Conservation (phyloP, 2,888 invertebrate genomes). For the Eretmocerus hayati region DNA sequence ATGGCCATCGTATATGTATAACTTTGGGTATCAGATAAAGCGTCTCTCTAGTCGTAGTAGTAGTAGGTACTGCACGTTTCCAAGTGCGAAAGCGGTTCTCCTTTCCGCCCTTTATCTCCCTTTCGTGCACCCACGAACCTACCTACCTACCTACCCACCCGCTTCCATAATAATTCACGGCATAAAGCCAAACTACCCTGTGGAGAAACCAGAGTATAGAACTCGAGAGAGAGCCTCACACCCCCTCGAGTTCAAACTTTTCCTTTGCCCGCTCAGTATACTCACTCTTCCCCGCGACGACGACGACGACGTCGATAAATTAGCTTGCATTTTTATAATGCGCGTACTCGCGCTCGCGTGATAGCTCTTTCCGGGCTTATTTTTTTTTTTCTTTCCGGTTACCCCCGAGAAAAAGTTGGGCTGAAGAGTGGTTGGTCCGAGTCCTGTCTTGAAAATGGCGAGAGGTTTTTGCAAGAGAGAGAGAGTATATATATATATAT, state of each 20-base stretch:
- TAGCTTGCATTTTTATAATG: constrained; percentile 34
- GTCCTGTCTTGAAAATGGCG: constrained; percentile 18
- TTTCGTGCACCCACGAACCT: constrained; percentile 23
- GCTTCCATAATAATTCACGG: constrained; percentile 41
- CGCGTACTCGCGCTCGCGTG: constrained; percentile 12
- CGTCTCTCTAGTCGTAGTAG: constrained; percentile 8
- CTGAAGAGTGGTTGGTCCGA: neutral
- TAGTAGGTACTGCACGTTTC: neutral
- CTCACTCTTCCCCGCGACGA: too few relatives aligned
- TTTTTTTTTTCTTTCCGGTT: too few relatives aligned
- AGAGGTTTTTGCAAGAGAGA: constrained; percentile 7
- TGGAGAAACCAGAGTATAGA: constrained; percentile 12
- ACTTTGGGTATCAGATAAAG: constrained; percentile 16
- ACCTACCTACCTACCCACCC: constrained; percentile 22
- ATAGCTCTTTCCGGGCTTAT: neutral
- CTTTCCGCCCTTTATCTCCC: constrained; percentile 24
- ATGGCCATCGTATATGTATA: too few relatives aligned
- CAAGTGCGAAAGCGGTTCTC: constrained; percentile 15
- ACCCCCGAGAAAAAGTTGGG: constrained; percentile 12
- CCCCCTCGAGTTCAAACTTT: constrained; percentile 28
- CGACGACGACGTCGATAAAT: constrained; percentile 35
- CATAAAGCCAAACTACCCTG: constrained; percentile 35
- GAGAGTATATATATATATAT: too few relatives aligned
- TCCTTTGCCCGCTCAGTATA: constrained; percentile 25
- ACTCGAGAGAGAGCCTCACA: too few relatives aligned